A percentile compares a stretch with the other conserved stretches of the same genome.
These are phyloP conservation scores for Acyrthosiphon pisum DNA, from an alignment of 1,140 invertebrate genomes.

Conservation along the genomic window DNA sequence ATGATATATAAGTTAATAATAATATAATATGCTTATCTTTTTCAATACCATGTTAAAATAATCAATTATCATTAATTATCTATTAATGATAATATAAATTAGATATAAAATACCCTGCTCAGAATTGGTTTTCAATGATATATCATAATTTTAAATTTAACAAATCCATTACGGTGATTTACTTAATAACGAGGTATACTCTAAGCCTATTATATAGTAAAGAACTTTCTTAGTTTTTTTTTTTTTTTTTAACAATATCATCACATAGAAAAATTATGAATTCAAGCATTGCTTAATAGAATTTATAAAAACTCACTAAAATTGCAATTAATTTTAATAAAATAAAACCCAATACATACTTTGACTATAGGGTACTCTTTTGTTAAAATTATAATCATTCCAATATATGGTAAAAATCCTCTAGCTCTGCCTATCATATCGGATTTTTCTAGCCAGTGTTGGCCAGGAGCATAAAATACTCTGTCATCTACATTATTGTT, in stretches of 20 bases:
- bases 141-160: background rate
- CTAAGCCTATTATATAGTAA: background rate
- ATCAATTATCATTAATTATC: too few species aligned
- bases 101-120: background rate
- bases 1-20: too few species aligned
- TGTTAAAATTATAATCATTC: slow-evolving; percentile 99
- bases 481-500: slow-evolving; percentile 99
- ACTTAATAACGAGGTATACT: background rate
- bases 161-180: background rate
- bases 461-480: slow-evolving; percentile 97
- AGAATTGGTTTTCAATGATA: background rate
- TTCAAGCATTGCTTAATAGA: too few species aligned
- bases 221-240: background rate
- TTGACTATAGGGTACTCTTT: slow-evolving; percentile 99
- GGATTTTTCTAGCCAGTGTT: slow-evolving; percentile 95
- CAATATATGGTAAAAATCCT: slow-evolving; percentile 97
- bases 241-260: background rate
- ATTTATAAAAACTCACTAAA: background rate
- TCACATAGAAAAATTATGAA: too few species aligned
- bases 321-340: slow-evolving; percentile 29
- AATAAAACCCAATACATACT: slow-evolving; percentile 64
- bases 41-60: too few species aligned
- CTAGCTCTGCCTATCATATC: slow-evolving; percentile 97
- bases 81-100: too few species aligned
- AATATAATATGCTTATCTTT: too few species aligned